Base-by-base conservation (phyloP, 2,888 invertebrate genomes). In the Schizotus pectinicornis region DNA sequence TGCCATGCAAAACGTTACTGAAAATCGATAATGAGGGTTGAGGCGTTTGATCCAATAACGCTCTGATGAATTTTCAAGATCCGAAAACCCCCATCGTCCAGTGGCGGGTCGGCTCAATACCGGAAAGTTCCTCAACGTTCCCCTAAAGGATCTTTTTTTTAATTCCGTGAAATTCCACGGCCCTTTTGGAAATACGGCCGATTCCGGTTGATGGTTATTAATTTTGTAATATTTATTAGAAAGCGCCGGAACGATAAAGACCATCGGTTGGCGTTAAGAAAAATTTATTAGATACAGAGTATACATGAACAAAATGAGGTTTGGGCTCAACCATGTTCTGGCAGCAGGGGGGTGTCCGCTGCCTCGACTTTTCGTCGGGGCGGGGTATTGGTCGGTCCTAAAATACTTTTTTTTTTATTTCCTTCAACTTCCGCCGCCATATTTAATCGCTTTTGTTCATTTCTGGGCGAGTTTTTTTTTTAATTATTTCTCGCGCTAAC, bases 261-360 rank as follows among this genome's bases (percentile, higher is more conserved):
- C 63, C 67, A 63, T 61, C 64, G 66, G 69, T 68, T 61, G 67
- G 66, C 77, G 77, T 78, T 71, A 72, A 72, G 77, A 75, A 78
- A 78, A 78, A 78, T 70, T 77, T 76, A 77, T 74, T 74, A 75
- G 77, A 74, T 76, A 74, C 70, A 69, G 73, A 74, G 75, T 72
- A 70, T 74, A 74, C 74, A 78, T 77, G 79, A 78, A 79, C 80
- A 79, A 79, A 80, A 80, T 79, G 79, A 79, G 80, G 79, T 77
- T 79, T 70, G 80, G 81, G 73, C 77, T 69, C 68, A 81, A 80
- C 81, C 81, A 81, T 79, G 80, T 71, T 73, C 65, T 65, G 68
- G 66, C 67, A 22, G 22, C 22, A 65, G 72, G 74, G 80, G 80
- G 79, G 77, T 76, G 80, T 75, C 71, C 70, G 74, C 71, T 69